phyloP scores from a whole-genome alignment of 2,888 invertebrate genomes.

The Pyralis farinalis region DNA sequence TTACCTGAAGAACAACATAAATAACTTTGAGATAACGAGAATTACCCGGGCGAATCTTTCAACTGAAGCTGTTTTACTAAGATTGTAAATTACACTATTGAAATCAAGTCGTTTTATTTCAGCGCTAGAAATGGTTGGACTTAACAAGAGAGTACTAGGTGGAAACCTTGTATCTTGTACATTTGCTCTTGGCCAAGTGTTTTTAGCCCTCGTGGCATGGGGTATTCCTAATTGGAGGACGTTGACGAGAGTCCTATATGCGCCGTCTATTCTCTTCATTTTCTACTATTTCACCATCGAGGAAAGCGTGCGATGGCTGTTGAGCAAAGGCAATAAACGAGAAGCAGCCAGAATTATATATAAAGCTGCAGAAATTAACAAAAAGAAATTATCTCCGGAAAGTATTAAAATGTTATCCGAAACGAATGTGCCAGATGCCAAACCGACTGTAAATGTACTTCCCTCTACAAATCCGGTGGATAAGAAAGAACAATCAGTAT shows the following conservation, averaged over 20 bases:
- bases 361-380: slow-evolving; percentile 69
- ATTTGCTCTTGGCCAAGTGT: slow-evolving; percentile 84
- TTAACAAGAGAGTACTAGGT: slow-evolving; percentile 83
- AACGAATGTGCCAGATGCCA: background rate
- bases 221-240: slow-evolving; percentile 83
- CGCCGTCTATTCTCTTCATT: slow-evolving; percentile 83
- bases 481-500: slow-evolving; percentile 27
- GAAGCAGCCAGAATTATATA: slow-evolving; percentile 73
- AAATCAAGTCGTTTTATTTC: slow-evolving; percentile 26
- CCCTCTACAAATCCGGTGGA: background rate
- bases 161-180: slow-evolving; percentile 84
- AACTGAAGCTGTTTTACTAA: too few relatives aligned
- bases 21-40: too few relatives aligned
- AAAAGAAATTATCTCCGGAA: slow-evolving; percentile 55
- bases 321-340: slow-evolving; percentile 80
- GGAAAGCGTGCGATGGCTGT: slow-evolving; percentile 87
- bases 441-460: slow-evolving; percentile 11
- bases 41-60: too few relatives aligned
- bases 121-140: slow-evolving; percentile 87
- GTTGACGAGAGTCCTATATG: slow-evolving; percentile 81
- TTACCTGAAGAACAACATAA: too few relatives aligned
- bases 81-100: too few relatives aligned
- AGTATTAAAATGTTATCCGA: slow-evolving; percentile 36
- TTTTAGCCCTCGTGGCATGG: slow-evolving; percentile 83
- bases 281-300: slow-evolving; percentile 82